Base-by-base conservation (phyloP, 2,888 invertebrate genomes). In the Marronus borbonicus region DNA sequence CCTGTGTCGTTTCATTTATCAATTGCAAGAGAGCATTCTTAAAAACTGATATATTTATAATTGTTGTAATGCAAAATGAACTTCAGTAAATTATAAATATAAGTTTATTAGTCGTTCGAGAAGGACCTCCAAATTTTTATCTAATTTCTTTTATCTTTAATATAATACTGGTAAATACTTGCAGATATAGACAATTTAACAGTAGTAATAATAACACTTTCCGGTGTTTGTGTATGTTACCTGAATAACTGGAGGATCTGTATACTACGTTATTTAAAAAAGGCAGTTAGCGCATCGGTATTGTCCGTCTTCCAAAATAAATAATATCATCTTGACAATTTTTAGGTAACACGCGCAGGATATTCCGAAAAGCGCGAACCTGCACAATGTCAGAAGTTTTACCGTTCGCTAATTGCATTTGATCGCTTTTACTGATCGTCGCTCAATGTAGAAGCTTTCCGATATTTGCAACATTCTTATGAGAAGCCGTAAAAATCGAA, bases 331-430 rank as follows among this genome's bases (percentile, higher is more conserved):
- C 24, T 7, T 7, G n/a, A 1, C n/a, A n/a, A 17, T 52, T 52
- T 52, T 17, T 3, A n/a, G 0, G n/a, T 2, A 52, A 52, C 1
- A 17, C n/a, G 14, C 4, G 14, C 52, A 20, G 66, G 28, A 69
- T 50, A 20, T 12, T 5, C 24, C 31, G 28, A 50, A 31, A 68
- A 69, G 66, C 68, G 50, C 24, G 52, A 69, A 55, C 52, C 50
- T 70, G 24, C 52, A 31, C n/a, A 31, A 50, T 69, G 24, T 52
- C 69, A 24, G 31, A 31, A 28, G 10, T 17, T 65, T 39, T 36
- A 65, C 39, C 36, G 39, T 65, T 64, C n/a, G n/a, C 52, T 52
- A 14, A 17, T 52, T n/a, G n/a, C n/a, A 52, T n/a, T 52, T n/a
- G 14, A 17, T 52, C 24, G 55, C 17, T 31, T 70, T 28, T 31